These are phyloP conservation scores for Idaea dimidiata DNA, from an alignment of 2,888 invertebrate species.

Conservation along the genomic window DNA sequence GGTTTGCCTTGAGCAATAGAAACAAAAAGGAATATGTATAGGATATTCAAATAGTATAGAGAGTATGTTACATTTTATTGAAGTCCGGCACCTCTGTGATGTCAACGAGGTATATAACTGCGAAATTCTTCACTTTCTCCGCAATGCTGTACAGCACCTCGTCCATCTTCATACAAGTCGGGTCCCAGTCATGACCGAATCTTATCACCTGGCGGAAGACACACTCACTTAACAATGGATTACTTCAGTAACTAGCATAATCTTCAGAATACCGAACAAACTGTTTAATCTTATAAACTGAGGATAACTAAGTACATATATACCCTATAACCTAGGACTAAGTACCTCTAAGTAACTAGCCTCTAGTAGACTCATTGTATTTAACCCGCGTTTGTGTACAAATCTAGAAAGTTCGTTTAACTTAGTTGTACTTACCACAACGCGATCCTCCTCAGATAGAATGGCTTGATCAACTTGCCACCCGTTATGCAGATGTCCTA, in stretches of 20 bases:
- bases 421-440: conserved; percentile 87
- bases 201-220: conserved; percentile 97
- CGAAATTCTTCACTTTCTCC: conserved; percentile 99
- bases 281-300: no score
- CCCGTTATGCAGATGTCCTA: conserved; percentile 99
- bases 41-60: neutral
- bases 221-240: neutral
- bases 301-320: no score
- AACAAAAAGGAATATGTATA: neutral
- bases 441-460: conserved; percentile 98
- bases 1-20: no score
- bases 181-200: conserved; percentile 99
- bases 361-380: no score
- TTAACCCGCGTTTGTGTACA: no score
- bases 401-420: conserved; percentile 10
- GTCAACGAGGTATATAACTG: conserved; percentile 98
- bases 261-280: no score
- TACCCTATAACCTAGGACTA: no score
- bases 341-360: no score
- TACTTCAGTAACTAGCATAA: no score
- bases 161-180: conserved; percentile 99
- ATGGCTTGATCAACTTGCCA: conserved; percentile 99
- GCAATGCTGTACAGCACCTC: conserved; percentile 98
- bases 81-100: conserved; percentile 99
- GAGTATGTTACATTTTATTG: conserved; percentile 93